phyloP scores from a whole-genome alignment of 2,888 invertebrate genomes.

The Campoplex nolae region DNA sequence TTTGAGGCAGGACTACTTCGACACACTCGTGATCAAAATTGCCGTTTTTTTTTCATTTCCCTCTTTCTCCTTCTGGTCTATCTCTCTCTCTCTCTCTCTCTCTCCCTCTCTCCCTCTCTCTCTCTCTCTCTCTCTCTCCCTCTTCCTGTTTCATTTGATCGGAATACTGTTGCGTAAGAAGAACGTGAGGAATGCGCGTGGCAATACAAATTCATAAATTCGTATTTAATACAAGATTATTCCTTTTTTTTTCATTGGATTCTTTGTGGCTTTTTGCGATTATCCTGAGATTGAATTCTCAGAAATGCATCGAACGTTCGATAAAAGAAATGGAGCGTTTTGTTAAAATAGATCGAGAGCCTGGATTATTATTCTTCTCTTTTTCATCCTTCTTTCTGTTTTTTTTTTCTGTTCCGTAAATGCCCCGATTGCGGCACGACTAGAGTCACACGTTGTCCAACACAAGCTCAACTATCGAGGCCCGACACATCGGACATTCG shows the following conservation, averaged over 20 bases:
- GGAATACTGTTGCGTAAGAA: slow-evolving; percentile 75
- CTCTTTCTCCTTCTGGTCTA: background rate
- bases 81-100: background rate
- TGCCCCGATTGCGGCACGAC: slow-evolving; percentile 67
- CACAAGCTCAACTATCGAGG: slow-evolving; percentile 86
- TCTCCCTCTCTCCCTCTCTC: background rate
- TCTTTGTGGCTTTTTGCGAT: slow-evolving; percentile 35
- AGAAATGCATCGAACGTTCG: slow-evolving; percentile 35
- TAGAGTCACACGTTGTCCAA: slow-evolving; percentile 85
- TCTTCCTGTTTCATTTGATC: slow-evolving; percentile 58
- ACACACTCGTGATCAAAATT: slow-evolving; percentile 27
- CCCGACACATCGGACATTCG: slow-evolving; percentile 95
- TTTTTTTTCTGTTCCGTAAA: slow-evolving; percentile 29
- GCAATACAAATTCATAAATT: slow-evolving; percentile 52
- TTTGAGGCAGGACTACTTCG: slow-evolving; percentile 20
- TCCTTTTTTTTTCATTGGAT: background rate
- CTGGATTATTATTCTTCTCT: slow-evolving; percentile 1
- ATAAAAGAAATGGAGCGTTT: slow-evolving; percentile 28
- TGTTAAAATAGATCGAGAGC: slow-evolving; percentile 48
- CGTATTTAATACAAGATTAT: slow-evolving; percentile 33
- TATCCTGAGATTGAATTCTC: slow-evolving; percentile 44
- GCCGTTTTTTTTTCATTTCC: background rate
- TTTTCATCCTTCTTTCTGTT: background rate
- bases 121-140: background rate
- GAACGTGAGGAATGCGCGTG: slow-evolving; percentile 70